Evolutionary conservation across 2,888 invertebrate species (phyloP).

Genomic region (Heliconius aoede): DNA sequence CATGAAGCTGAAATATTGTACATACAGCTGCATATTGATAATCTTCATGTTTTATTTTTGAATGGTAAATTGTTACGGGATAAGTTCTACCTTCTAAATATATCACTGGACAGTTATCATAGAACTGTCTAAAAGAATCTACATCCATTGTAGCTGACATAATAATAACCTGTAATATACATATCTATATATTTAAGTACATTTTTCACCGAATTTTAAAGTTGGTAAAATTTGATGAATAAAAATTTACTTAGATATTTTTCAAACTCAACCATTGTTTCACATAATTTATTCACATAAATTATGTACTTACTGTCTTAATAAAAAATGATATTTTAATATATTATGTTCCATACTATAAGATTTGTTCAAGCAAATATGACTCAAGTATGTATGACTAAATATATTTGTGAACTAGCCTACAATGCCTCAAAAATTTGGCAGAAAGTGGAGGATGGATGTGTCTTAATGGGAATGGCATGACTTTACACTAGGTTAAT

Average conservation of each 20-base stretch:
- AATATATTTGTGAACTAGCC: too few species aligned
- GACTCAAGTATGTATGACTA: too few species aligned
- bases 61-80: conserved; percentile 90
- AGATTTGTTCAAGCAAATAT: not conserved
- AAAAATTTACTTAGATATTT: too few species aligned
- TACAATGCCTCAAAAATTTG: too few species aligned
- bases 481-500: too few species aligned
- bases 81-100: conserved; percentile 95
- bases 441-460: too few species aligned
- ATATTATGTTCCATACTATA: not conserved
- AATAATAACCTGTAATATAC: conserved; percentile 88
- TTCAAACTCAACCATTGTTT: too few species aligned
- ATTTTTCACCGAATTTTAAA: not conserved
- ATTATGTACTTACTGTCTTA: too few species aligned
- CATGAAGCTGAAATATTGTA: conserved; percentile 95
- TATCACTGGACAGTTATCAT: conserved; percentile 92
- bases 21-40: conserved; percentile 92
- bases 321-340: not conserved
- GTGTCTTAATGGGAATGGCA: too few species aligned
- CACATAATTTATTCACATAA: too few species aligned
- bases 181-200: not conserved
- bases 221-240: not conserved
- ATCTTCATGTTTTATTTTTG: conserved; percentile 89
- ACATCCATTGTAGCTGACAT: conserved; percentile 99
- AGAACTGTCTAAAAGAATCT: conserved; percentile 95